Evolutionary conservation across 2,113 vertebrate genomes (phyloP).

Genomic region (Mugil cephalus): DNA sequence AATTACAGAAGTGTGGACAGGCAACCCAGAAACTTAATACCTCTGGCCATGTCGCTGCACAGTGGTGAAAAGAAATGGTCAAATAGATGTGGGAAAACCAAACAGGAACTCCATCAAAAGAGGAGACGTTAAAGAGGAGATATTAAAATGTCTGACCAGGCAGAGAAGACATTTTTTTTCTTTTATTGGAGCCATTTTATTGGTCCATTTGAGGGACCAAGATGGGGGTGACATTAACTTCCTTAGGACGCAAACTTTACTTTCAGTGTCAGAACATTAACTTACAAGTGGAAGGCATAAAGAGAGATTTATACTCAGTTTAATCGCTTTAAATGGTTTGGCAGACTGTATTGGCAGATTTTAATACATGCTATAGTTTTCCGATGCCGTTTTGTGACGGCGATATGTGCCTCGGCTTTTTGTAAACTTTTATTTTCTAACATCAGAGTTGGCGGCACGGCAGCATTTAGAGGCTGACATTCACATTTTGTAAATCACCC

Average conservation of each 20-base stretch:
- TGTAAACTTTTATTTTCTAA: background rate
- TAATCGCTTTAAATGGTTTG: background rate
- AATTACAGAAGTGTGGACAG: too few species aligned
- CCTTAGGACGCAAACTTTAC: background rate
- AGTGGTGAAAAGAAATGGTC: too few species aligned
- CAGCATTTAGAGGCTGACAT: too few species aligned
- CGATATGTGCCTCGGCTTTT: background rate
- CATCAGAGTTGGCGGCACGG: too few species aligned
- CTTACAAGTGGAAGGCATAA: background rate
- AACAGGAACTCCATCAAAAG: background rate
- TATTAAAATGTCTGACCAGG: too few species aligned
- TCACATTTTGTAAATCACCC: background rate
- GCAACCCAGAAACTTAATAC: too few species aligned
- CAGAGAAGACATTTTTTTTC: too few species aligned
- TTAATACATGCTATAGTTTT: background rate
- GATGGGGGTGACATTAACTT: background rate
- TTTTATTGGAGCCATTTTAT: background rate
- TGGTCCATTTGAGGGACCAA: background rate
- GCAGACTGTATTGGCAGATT: too few species aligned
- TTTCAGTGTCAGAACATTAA: background rate
- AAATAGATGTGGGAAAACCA: too few species aligned
- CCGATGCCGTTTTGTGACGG: background rate
- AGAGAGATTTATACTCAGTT: background rate
- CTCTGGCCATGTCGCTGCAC: too few species aligned
- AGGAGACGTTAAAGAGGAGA: background rate